Evolutionary conservation across 2,888 invertebrate genomes (phyloP), one percentile per base, ranked within the genome.

Genomic region (Polyploca ridens): DNA sequence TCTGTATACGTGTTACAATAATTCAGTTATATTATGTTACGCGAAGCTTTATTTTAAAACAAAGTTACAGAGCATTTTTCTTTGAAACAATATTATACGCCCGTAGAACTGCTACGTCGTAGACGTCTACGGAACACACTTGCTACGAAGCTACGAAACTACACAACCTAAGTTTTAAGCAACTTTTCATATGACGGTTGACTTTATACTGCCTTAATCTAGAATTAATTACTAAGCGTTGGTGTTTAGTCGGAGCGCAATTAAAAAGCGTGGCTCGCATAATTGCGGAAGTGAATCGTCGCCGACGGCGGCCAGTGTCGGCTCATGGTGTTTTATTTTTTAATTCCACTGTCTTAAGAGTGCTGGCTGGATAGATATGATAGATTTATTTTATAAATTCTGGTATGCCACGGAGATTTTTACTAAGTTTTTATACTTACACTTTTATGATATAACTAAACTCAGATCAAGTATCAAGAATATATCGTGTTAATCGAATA

Each of bases 151-250:
- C 46, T 46, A 46, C n/a, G 46, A 46, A 27, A 0, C 10, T 14
- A 13, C 14, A 44, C 62, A 63, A 27, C 27, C 27, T 27, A 27
- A 38, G 8, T 38, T 58, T 35, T 57, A 62, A 63, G 33, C 54
- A 3, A 27, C 33, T 16, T 54, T 49, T 60, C 62, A 63, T 60
- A 62, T 66, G 68, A 67, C 64, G 66, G 67, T 71, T 61, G 64
- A 72, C 69, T 66, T 69, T 67, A 63, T 73, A 64, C 14, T n/a
- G 69, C 67, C 72, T 81, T 83, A 83, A 87, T 87, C 81, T 82
- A 73, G 79, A 86, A 83, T 88, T 88, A 87, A 88, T 87, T 86
- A 86, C 83, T 70, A 76, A 72, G 70, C 77, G 75, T 75, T 86
- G 5, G 46, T 46, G 86, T 85, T 85, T 87, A 86, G 84, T 82